Evolutionary conservation across 1,140 invertebrate genomes (phyloP), one percentile per base, ranked within the genome.

Genomic region (Trichonephila clavata): DNA sequence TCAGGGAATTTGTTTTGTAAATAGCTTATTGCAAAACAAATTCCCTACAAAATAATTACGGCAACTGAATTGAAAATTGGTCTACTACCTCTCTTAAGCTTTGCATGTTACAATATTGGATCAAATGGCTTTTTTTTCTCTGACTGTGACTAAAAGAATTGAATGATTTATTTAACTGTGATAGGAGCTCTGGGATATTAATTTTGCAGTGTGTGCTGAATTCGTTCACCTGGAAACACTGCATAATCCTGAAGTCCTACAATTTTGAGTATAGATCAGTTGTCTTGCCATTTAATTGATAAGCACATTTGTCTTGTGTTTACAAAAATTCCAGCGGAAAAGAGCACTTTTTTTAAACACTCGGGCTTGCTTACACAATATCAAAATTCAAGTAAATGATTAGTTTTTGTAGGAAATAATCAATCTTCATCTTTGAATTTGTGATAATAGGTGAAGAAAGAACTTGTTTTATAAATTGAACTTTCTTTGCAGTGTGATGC

Each of bases 341-440:
- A 96, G 96, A 96, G 96, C 96, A 96, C 95, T 96, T 95, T 96
- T 96, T 96, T 95, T 96, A 96, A 96, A 96, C 96, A 96, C 96
- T 96, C 96, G 96, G 96, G 95, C 95, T 94, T 90, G 71, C 89
- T 91, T 81, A 50, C 71, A 91, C 88, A 80, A 59, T 18, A n/a
- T 57, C n/a, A 4, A n/a, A 57, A 39, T 50, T 84, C 32, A 87
- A 71, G 71, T 61, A 81, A 32, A 77, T 2, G 7, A 87, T 89
- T 90, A 90, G 89, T 80, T 80, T 90, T 68, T 90, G 43, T 68
- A 27, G 39, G 21, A 59, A 59, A n/a, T 60, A 27, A 61, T 86
- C 57, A 27, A 32, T 65, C 86, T 87, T 87, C 86, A 65, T 57
- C 21, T 87, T 27, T 63, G 32, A 61, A 87, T 87, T 87, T 87